These are phyloP conservation scores for Bagarius yarrelli DNA, from an alignment of 2,113 vertebrate genomes.

Conservation along the genomic window DNA sequence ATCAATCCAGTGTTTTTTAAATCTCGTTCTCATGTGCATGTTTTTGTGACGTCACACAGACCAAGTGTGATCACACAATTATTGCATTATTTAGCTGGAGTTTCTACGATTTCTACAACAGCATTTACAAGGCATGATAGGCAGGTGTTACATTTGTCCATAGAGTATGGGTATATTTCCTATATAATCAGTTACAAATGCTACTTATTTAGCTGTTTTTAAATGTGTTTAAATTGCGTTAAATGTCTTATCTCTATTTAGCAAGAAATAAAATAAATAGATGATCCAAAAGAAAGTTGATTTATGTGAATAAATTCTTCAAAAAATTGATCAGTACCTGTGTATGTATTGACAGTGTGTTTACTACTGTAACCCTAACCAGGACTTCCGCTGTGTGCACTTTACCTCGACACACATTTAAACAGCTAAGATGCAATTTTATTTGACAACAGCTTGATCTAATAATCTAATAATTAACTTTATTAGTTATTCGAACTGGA, in stretches of 20 bases:
- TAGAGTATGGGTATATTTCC: no score
- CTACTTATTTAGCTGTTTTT: no score
- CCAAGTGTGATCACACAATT: no score
- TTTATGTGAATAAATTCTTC: not conserved
- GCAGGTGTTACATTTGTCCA: no score
- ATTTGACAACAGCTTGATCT: not conserved
- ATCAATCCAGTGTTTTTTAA: no score
- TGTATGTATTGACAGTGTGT: not conserved
- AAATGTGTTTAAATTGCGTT: no score
- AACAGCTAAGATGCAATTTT: not conserved
- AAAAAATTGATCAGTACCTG: not conserved
- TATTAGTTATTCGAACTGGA: slow-evolving; percentile 56
- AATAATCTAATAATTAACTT: slow-evolving; percentile 60
- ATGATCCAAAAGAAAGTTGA: not conserved
- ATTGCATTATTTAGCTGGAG: no score
- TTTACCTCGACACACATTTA: not conserved
- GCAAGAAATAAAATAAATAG: not conserved
- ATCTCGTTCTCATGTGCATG: no score
- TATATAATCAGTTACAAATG: no score
- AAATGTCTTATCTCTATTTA: not conserved
- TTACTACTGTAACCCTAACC: not conserved
- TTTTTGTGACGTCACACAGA: no score
- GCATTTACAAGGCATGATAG: no score
- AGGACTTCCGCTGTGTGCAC: not conserved
- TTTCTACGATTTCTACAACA: no score